Conservation (phyloP, 2,113 vertebrate species). For the Gobius niger region DNA sequence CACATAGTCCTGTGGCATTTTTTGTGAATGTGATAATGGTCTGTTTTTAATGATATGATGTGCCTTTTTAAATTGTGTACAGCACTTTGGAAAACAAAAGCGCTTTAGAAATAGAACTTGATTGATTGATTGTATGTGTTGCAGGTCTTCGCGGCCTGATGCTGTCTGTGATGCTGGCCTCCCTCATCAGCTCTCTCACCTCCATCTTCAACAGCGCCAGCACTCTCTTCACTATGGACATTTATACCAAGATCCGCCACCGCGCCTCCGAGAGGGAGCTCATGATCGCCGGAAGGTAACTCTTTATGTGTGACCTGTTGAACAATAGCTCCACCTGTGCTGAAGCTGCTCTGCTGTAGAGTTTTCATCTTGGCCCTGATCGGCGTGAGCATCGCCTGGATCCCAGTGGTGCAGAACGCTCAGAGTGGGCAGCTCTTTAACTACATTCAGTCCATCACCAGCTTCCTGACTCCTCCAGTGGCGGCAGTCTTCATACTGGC, state of each 20-base stretch:
- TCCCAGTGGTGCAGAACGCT: constrained; percentile 88
- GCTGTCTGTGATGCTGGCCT: constrained; percentile 95
- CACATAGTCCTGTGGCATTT: too few relatives aligned
- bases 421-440: constrained; percentile 95
- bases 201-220: constrained; percentile 98
- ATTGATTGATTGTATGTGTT: neutral
- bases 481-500: constrained; percentile 88
- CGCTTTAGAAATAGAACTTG: too few relatives aligned
- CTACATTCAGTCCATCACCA: constrained; percentile 93
- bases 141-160: constrained; percentile 91
- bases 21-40: too few relatives aligned
- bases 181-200: constrained; percentile 96
- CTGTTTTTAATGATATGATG: too few relatives aligned
- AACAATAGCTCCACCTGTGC: too few relatives aligned
- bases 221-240: constrained; percentile 95
- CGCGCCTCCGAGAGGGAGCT: constrained; percentile 84
- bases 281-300: constrained; percentile 91
- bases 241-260: constrained; percentile 86
- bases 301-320: neutral
- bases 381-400: constrained; percentile 93
- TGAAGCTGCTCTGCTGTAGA: constrained; percentile 60
- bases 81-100: too few relatives aligned
- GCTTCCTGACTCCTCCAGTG: constrained; percentile 91
- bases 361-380: constrained; percentile 89
- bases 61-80: too few relatives aligned